Base-by-base conservation (phyloP, 2,797 vertebrate genomes). In the Centropyge bicolor region DNA sequence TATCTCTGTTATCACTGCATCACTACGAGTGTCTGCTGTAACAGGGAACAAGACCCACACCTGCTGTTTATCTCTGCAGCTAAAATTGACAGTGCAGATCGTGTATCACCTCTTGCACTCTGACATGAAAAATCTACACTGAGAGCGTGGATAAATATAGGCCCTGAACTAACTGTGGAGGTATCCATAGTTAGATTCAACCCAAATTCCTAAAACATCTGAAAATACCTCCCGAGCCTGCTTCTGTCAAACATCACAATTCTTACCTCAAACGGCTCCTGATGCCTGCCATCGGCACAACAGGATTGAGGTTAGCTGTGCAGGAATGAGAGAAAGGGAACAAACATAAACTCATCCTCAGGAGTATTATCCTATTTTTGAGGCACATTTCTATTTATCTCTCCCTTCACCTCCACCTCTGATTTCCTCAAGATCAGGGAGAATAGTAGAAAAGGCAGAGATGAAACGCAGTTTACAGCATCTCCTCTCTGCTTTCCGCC, bases 301-400 rank as follows among this genome's bases (percentile, higher is more conserved):
- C 86, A 70, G 73, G 70, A 87, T 73, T 41, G 80, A 86, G 86
- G 80, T 91, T 89, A 74, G 83, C 86, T 76, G 55, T 56, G 82
- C 52, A 78, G 85, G 52, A 87, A 52, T 2, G 64, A 81, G 82
- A 74, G 71, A 86, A 86, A 78, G n/a, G 65, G 70, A 87, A 83
- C 78, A 86, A 84, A 87, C 74, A 85, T 24, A 73, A 83, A 81
- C 59, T 59, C 79, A 36, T 82, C 73, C 86, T 82, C 78, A 3
- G 56, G 82, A 88, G 86, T 74, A 82, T 89, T 87, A 88, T 76
- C 79, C 86, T 86, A 80, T 84, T 91, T 85, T 70, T 80, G 70
- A 10, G 56, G 46, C 70, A 76, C 81, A 82, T 83, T 88, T 87
- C 74, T 59, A 80, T 87, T 86, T 70, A 81, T 91, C 86, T 84